phyloP scores from a whole-genome alignment of 2,797 vertebrate species.

The Coccyzus lansbergi region DNA sequence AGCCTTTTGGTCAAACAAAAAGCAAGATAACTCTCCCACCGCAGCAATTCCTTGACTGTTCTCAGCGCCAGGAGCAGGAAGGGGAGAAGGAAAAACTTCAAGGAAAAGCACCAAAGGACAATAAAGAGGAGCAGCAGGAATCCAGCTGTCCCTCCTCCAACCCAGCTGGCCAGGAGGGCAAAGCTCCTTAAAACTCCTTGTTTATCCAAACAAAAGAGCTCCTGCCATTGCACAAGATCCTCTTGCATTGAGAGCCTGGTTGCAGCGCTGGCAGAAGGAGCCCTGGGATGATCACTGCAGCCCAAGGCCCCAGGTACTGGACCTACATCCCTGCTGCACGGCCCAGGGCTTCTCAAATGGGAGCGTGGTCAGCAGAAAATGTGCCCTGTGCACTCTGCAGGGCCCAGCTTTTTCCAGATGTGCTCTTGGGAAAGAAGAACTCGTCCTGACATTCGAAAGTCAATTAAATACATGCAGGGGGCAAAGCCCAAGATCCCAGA shows the following conservation, averaged over 20 bases:
- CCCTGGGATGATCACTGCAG: background rate
- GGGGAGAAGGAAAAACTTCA: background rate
- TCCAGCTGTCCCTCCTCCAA: slow-evolving; percentile 2
- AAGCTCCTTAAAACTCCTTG: slow-evolving; percentile 21
- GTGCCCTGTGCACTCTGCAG: background rate
- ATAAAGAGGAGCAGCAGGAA: slow-evolving; percentile 14
- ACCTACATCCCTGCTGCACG: background rate
- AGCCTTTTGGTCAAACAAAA: background rate
- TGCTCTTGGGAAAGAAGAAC: background rate
- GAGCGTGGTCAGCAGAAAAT: background rate
- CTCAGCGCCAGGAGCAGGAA: background rate
- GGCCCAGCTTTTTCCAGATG: background rate
- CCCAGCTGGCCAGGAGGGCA: slow-evolving; percentile 6
- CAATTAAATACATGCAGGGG: rapidly evolving
- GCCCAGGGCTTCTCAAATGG: background rate
- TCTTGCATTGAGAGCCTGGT: background rate
- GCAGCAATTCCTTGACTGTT: background rate
- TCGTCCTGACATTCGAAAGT: background rate
- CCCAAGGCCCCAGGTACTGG: background rate
- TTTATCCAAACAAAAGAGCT: slow-evolving; percentile 23
- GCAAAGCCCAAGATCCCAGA: background rate
- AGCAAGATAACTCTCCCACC: background rate
- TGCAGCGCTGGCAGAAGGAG: background rate
- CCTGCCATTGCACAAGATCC: background rate
- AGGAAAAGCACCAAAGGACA: slow-evolving; percentile 7